Conservation (phyloP, 2,888 invertebrate genomes). For the Celastrina argiolus region DNA sequence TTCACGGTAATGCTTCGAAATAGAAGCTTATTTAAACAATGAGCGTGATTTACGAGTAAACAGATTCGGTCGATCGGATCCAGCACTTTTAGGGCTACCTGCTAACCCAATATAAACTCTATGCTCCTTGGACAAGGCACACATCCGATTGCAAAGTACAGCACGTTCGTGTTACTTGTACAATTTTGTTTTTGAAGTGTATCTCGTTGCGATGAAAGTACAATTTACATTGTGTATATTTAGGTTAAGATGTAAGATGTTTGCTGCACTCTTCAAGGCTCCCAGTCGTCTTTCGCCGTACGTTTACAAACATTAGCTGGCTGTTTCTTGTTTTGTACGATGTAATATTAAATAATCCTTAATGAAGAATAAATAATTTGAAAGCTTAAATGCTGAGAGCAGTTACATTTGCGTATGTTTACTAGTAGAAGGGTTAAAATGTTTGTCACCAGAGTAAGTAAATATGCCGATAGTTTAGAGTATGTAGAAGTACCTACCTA, state of each 20-base stretch:
- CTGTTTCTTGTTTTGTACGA: constrained; percentile 61
- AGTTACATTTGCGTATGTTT: neutral
- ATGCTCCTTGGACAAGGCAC: constrained; percentile 26
- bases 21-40: constrained; percentile 73
- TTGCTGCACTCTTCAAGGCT: constrained; percentile 66
- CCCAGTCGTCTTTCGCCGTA: constrained; percentile 47
- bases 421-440: neutral
- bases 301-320: constrained; percentile 67
- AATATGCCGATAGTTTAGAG: too few species aligned
- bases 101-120: constrained; percentile 42
- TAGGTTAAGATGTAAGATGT: constrained; percentile 60
- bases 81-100: constrained; percentile 43
- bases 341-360: constrained; percentile 65
- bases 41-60: constrained; percentile 74
- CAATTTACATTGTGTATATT: constrained; percentile 42
- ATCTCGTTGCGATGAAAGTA: constrained; percentile 41
- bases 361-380: constrained; percentile 42
- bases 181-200: constrained; percentile 41
- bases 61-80: constrained; percentile 55
- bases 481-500: too few species aligned
- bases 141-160: neutral
- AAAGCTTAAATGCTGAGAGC: neutral
- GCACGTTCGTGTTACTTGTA: constrained; percentile 36
- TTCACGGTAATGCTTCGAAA: constrained; percentile 69
- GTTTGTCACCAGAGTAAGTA: neutral